A percentile compares a stretch with the other conserved stretches of the same genome.
Conservation (phyloP, 2,113 vertebrate species). For the Equus przewalskii region DNA sequence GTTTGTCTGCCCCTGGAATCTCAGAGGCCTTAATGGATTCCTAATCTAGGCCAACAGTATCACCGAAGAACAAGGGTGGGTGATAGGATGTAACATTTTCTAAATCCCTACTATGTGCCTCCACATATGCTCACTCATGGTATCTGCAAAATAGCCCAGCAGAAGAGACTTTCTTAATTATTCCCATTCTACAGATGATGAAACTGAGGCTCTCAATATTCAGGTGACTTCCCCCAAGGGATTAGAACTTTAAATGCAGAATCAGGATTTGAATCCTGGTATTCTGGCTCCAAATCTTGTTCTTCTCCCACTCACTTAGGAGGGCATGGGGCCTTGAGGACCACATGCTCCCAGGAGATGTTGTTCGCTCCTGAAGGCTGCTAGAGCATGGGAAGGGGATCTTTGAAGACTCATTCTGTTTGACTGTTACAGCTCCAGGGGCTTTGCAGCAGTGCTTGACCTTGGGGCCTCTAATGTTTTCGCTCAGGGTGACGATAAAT, state of each 20-base stretch:
- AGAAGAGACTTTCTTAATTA: background rate
- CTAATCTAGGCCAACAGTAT: constrained; percentile 12
- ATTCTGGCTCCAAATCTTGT: background rate
- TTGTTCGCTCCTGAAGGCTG: background rate
- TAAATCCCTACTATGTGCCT: background rate
- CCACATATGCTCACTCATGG: background rate
- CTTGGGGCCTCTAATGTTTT: constrained; percentile 20
- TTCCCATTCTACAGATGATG: background rate
- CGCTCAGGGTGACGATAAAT: background rate
- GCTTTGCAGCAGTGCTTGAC: background rate
- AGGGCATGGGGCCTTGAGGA: background rate
- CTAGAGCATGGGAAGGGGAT: background rate
- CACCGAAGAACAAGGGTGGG: background rate
- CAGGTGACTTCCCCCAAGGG: background rate
- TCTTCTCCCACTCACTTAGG: background rate
- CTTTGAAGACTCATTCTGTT: constrained; percentile 13
- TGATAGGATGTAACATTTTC: background rate
- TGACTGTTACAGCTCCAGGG: background rate
- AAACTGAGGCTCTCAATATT: background rate
- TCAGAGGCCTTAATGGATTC: background rate
- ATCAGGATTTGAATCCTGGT: constrained; percentile 16
- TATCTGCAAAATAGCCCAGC: background rate
- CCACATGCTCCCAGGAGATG: background rate
- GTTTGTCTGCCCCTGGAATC: constrained; percentile 5
- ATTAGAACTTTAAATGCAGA: background rate